phyloP scores from a whole-genome alignment of 2,113 vertebrate species.

The Tachysurus fulvidraco region DNA sequence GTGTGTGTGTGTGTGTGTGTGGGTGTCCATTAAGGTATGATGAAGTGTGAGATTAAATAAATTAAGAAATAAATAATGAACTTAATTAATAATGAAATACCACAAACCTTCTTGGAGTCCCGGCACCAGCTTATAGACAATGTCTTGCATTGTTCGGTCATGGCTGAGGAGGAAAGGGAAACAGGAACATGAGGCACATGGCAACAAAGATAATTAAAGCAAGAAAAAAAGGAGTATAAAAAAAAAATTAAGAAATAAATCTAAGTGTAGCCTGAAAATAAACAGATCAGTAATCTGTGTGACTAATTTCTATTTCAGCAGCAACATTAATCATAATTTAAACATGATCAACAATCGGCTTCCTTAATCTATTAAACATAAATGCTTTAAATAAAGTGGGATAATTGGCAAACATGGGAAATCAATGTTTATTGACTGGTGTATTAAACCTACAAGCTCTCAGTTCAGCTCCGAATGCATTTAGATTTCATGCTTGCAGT shows the following conservation, averaged over 20 bases:
- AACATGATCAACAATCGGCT: not conserved
- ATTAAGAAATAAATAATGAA: not conserved
- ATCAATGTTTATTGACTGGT: not conserved
- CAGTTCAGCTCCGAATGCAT: not conserved
- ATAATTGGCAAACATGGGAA: not conserved
- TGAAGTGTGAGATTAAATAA: not conserved
- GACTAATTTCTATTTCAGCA: not conserved
- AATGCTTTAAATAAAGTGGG: not conserved
- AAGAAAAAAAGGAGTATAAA: not conserved
- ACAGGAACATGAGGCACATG: not conserved
- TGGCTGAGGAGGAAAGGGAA: conserved; percentile 75
- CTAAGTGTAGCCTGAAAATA: not conserved
- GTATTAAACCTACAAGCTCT: not conserved
- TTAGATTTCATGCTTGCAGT: not conserved
- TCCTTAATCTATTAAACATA: not conserved
- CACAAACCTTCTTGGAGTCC: conserved; percentile 95
- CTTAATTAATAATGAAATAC: not conserved
- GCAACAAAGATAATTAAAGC: not conserved
- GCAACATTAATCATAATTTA: conserved; percentile 3
- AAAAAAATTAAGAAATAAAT: not conserved
- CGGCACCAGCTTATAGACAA: conserved; percentile 98
- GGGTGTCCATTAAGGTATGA: not conserved
- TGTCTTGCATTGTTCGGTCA: conserved; percentile 99
- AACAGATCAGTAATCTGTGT: not conserved
- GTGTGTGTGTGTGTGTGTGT: not conserved